These are phyloP conservation scores for Sphaeramia orbicularis DNA, from an alignment of 2,797 vertebrate genomes.

Conservation along the genomic window DNA sequence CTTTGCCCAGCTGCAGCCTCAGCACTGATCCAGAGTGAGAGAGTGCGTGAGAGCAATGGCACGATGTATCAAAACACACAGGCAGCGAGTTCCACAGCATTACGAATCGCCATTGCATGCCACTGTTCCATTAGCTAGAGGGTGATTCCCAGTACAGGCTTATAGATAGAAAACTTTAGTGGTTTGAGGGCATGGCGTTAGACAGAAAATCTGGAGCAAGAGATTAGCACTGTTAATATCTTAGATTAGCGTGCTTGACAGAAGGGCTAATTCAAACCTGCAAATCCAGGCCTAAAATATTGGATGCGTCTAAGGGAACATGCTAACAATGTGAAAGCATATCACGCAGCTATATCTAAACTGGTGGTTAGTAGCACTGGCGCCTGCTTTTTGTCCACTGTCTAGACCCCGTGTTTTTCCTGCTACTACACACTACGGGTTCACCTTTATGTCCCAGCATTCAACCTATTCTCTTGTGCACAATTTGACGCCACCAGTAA, in stretches of 20 bases:
- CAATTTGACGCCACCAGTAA: background rate
- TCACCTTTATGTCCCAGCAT: slow-evolving; percentile 34
- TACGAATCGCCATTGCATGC: slow-evolving; percentile 71
- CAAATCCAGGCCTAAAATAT: slow-evolving; percentile 68
- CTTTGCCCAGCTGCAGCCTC: slow-evolving; percentile 77
- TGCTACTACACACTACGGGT: slow-evolving; percentile 28
- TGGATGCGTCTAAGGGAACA: slow-evolving; percentile 57
- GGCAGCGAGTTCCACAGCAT: slow-evolving; percentile 63
- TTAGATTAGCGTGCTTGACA: slow-evolving; percentile 60
- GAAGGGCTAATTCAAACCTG: slow-evolving; percentile 73
- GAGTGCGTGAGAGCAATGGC: slow-evolving; percentile 70
- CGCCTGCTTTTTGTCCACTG: slow-evolving; percentile 62
- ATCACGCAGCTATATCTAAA: slow-evolving; percentile 74
- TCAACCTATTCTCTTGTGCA: slow-evolving; percentile 32
- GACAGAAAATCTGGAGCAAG: slow-evolving; percentile 55
- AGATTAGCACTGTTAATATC: slow-evolving; percentile 70
- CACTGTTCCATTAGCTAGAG: slow-evolving; percentile 62
- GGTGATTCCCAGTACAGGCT: slow-evolving; percentile 55
- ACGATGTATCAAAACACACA: slow-evolving; percentile 70
- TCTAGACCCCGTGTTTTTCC: slow-evolving; percentile 54
- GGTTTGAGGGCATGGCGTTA: slow-evolving; percentile 54
- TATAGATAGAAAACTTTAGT: slow-evolving; percentile 65
- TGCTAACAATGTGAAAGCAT: slow-evolving; percentile 68
- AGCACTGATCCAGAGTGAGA: slow-evolving; percentile 65
- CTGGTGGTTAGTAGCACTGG: slow-evolving; percentile 56